Conservation (phyloP, 1,140 invertebrate species). For the Trialeurodes vaporariorum region DNA sequence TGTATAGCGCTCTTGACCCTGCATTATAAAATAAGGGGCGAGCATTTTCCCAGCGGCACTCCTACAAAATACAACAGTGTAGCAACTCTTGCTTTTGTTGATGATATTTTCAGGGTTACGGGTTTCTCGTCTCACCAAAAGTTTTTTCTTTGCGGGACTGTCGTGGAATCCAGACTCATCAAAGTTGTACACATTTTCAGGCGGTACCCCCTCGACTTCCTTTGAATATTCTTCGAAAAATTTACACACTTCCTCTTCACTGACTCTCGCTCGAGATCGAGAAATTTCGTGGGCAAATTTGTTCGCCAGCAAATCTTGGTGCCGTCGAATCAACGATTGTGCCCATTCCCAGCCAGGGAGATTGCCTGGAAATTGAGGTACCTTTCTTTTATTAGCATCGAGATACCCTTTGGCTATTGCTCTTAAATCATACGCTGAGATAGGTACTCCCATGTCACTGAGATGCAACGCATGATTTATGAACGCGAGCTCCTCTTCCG, state of each 20-base stretch:
- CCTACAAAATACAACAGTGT: slow-evolving; percentile 25
- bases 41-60: slow-evolving; percentile 19
- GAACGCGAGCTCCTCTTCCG: slow-evolving; percentile 2
- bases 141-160: too few species aligned
- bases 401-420: slow-evolving; percentile 14
- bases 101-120: slow-evolving; percentile 21
- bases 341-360: too few species aligned
- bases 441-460: slow-evolving; percentile 13
- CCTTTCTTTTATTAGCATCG: slow-evolving; percentile 7
- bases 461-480: background rate
- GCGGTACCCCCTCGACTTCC: too few species aligned
- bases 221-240: too few species aligned
- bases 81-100: slow-evolving; percentile 19
- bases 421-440: background rate
- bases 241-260: too few species aligned
- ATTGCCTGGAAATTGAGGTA: slow-evolving; percentile 7
- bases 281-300: too few species aligned
- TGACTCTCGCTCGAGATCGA: too few species aligned
- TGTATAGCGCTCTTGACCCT: slow-evolving; percentile 19
- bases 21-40: slow-evolving; percentile 24
- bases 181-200: too few species aligned
- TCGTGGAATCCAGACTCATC: too few species aligned
- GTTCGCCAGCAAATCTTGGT: too few species aligned
- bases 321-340: too few species aligned
- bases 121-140: slow-evolving; percentile 14